phyloP scores from a whole-genome alignment of 2,113 vertebrate species.

The Muntiacus muntjak region DNA sequence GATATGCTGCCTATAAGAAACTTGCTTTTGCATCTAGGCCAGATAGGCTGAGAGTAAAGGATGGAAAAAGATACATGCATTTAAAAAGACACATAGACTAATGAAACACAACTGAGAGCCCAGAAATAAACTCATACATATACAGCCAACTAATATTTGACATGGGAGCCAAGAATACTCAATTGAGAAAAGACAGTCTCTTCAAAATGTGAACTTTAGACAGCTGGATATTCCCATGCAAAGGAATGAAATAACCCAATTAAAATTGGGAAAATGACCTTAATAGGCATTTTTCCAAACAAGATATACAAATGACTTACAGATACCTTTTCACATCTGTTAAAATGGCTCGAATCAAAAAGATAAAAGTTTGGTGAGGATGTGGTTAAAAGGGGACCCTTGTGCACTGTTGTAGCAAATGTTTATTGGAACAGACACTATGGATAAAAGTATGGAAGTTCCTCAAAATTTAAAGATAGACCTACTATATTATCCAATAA shows the following conservation, averaged over 20 bases:
- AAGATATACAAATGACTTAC: not conserved
- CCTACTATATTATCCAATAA: not conserved
- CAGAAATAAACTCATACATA: not conserved
- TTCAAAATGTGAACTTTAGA: not conserved
- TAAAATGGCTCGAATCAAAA: not conserved
- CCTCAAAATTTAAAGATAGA: not conserved
- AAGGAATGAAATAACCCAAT: not conserved
- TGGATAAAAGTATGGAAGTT: not conserved
- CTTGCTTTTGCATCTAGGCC: not conserved
- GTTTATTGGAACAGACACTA: not conserved
- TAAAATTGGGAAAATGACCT: not conserved
- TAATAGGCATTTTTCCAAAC: not conserved
- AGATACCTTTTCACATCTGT: not conserved
- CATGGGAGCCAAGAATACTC: not conserved
- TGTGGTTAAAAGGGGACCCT: not conserved
- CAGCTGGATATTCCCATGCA: not conserved
- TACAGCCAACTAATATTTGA: not conserved
- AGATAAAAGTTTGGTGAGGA: not conserved
- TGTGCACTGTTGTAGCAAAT: not conserved
- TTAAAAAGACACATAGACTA: not conserved
- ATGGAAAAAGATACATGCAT: not conserved
- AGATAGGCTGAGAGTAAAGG: not conserved
- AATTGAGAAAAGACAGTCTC: not conserved
- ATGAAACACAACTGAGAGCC: not conserved
- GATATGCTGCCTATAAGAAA: not conserved